phyloP scores from a whole-genome alignment of 2,888 invertebrate species.

The Hyposoter dolosus region DNA sequence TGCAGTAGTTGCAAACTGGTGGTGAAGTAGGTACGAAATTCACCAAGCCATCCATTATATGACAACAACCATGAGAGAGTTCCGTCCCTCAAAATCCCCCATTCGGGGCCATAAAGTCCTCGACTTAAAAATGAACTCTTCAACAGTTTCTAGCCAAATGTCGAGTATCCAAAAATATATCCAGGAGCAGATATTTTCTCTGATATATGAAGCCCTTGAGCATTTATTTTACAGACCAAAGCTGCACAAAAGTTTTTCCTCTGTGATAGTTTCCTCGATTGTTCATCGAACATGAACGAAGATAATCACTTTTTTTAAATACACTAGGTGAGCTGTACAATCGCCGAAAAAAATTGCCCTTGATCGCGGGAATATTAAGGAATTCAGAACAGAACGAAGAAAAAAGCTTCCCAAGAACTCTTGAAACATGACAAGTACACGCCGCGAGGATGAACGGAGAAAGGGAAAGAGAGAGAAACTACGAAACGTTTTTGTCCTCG shows the following conservation, averaged over 20 bases:
- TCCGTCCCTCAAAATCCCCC: not conserved
- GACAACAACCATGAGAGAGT: constrained; percentile 23
- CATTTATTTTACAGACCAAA: no score
- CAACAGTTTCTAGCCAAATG: constrained; percentile 25
- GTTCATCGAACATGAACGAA: no score
- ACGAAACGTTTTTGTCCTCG: constrained; percentile 26
- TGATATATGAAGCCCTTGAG: no score
- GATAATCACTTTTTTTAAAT: no score
- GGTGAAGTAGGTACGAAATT: constrained; percentile 51
- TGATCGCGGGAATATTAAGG: constrained; percentile 76
- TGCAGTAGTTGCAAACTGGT: constrained; percentile 43
- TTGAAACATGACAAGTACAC: constrained; percentile 9
- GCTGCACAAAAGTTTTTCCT: no score
- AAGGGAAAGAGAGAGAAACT: constrained; percentile 5
- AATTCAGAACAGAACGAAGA: constrained; percentile 64
- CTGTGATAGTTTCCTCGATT: no score
- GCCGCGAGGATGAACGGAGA: not conserved
- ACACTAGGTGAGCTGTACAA: constrained; percentile 30
- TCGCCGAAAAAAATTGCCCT: constrained; percentile 69
- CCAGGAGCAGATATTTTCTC: no score
- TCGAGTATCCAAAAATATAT: not conserved
- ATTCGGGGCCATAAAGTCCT: not conserved
- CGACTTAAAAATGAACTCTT: constrained; percentile 53
- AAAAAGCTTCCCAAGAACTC: constrained; percentile 60
- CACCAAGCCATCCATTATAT: constrained; percentile 53